Percentiles rank a stretch among this genome's conserved stretches.
Conservation (phyloP, 1,140 invertebrate genomes). For the Lordiphosa mommai region DNA sequence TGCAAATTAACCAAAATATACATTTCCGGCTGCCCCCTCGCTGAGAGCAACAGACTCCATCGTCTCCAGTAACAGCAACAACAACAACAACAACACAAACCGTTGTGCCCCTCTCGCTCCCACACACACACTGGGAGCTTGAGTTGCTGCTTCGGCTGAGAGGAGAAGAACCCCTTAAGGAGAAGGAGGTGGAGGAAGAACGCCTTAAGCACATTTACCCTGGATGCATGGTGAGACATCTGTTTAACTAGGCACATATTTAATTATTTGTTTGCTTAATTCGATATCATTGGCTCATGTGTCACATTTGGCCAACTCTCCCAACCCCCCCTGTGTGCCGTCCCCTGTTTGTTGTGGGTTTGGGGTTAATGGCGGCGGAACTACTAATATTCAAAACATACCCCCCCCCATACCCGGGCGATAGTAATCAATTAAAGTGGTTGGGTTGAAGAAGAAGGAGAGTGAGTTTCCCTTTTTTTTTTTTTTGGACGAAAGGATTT, state of each 20-base stretch:
- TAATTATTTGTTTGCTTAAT: conserved; percentile 73
- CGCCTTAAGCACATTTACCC: conserved; percentile 39
- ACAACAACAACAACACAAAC: conserved; percentile 10
- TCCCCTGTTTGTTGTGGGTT: conserved; percentile 15
- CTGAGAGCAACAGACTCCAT: conserved; percentile 20
- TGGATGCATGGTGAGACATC: conserved; percentile 75
- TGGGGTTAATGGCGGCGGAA: conserved; percentile 33
- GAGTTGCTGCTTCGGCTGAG: neutral
- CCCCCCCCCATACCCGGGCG: neutral
- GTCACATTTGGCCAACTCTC: conserved; percentile 1
- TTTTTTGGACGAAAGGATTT: too few species aligned
- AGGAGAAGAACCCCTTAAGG: neutral
- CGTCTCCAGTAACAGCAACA: conserved; percentile 10
- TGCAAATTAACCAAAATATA: conserved; percentile 77
- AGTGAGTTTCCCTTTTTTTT: too few species aligned
- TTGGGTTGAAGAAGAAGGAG: too few species aligned
- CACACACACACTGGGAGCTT: conserved; percentile 1
- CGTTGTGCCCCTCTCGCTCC: conserved; percentile 3
- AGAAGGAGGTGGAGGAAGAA: conserved; percentile 1
- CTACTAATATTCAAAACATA: conserved; percentile 22
- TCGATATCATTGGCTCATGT: conserved; percentile 23
- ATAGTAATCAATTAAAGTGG: neutral
- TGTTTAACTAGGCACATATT: conserved; percentile 59
- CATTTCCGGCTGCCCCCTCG: conserved; percentile 59
- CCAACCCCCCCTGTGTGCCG: neutral